These are phyloP conservation scores for Lasioglossum zephyrum DNA, from an alignment of 2,888 invertebrate genomes.

Conservation along the genomic window DNA sequence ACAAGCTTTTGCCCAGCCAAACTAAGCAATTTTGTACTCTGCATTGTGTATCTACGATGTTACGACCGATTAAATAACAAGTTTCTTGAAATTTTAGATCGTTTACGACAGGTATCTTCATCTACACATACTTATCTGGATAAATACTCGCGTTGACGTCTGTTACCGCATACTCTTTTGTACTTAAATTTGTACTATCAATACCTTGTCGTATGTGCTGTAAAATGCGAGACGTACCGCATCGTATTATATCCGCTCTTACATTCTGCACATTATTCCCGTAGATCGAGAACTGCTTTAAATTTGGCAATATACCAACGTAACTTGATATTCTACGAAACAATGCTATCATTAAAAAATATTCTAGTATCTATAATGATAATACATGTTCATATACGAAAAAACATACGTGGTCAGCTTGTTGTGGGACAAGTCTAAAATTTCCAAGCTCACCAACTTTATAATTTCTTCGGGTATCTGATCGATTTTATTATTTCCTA, in stretches of 20 bases:
- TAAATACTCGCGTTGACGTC: conserved; percentile 71
- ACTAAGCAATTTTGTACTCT: conserved; percentile 87
- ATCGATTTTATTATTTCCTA: conserved; percentile 93
- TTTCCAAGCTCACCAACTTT: conserved; percentile 90
- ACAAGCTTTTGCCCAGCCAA: conserved; percentile 88
- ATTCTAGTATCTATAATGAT: not conserved
- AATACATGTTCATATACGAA: conserved; percentile 8
- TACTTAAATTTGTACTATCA: conserved; percentile 83
- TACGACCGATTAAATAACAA: conserved; percentile 7
- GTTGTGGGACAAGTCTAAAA: conserved; percentile 94
- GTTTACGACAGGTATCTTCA: not conserved
- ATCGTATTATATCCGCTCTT: conserved; percentile 92
- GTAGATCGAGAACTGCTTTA: conserved; percentile 93
- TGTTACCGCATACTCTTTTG: conserved; percentile 82
- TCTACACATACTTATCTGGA: conserved; percentile 86
- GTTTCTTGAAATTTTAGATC: not conserved
- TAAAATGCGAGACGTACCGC: conserved; percentile 93
- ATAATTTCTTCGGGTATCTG: conserved; percentile 92
- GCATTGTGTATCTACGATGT: conserved; percentile 85
- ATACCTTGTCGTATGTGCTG: conserved; percentile 90
- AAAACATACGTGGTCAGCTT: conserved; percentile 85
- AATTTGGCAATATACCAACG: conserved; percentile 89
- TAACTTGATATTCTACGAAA: conserved; percentile 88
- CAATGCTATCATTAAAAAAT: conserved; percentile 11
- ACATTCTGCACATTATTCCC: conserved; percentile 94